These are phyloP conservation scores for Xiphophorus couchianus DNA, from an alignment of 2,113 vertebrate species.

Conservation along the genomic window DNA sequence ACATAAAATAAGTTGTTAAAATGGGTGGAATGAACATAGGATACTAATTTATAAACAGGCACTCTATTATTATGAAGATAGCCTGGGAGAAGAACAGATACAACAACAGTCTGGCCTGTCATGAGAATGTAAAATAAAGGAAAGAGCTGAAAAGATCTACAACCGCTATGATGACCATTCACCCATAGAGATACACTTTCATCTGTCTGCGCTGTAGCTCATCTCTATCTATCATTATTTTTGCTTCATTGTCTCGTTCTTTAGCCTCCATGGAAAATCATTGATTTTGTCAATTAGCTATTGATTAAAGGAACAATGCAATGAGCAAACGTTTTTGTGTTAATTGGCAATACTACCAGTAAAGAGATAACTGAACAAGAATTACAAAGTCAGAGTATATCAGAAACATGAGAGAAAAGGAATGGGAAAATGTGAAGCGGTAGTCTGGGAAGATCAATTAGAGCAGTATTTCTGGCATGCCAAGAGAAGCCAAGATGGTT, in stretches of 20 bases:
- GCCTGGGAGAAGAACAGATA: constrained; percentile 58
- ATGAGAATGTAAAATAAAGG: constrained; percentile 64
- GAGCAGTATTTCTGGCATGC: constrained; percentile 69
- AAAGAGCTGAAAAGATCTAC: constrained; percentile 50
- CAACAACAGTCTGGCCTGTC: constrained; percentile 41
- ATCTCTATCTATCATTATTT: constrained; percentile 20
- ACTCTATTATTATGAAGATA: constrained; percentile 55
- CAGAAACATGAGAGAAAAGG: constrained; percentile 29
- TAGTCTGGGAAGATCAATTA: constrained; percentile 69
- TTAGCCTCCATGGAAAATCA: constrained; percentile 29
- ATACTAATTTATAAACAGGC: constrained; percentile 25
- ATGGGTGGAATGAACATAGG: constrained; percentile 6
- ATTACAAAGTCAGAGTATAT: constrained; percentile 37
- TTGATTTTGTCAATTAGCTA: constrained; percentile 39
- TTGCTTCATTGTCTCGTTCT: constrained; percentile 32
- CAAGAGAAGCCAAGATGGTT: constrained; percentile 47
- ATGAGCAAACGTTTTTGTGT: constrained; percentile 64
- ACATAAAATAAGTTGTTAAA: constrained; percentile 13
- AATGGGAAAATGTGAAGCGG: constrained; percentile 53
- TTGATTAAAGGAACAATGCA: constrained; percentile 57
- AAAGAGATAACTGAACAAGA: constrained; percentile 51
- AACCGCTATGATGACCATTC: constrained; percentile 23
- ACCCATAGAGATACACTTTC: constrained; percentile 26
- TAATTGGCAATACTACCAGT: constrained; percentile 69
- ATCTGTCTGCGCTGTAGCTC: constrained; percentile 25